phyloP scores from a whole-genome alignment of 2,113 vertebrate species.

The Equus quagga region DNA sequence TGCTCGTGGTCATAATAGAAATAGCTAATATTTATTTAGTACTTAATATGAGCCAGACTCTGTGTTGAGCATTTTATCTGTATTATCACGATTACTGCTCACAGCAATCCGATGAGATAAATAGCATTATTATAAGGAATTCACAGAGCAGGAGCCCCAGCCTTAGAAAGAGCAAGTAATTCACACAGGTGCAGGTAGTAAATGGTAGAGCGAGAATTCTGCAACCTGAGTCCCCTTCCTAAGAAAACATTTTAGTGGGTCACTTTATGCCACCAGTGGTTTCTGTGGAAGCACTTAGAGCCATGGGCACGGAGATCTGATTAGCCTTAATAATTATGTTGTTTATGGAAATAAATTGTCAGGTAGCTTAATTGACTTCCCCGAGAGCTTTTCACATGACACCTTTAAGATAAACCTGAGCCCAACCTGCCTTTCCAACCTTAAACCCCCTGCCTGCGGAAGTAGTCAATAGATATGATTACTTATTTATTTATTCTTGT shows the following conservation, averaged over 20 bases:
- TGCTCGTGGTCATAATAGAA: neutral
- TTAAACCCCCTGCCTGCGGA: neutral
- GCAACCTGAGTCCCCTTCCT: neutral
- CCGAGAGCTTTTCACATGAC: neutral
- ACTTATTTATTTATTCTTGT: neutral
- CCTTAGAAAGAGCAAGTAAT: neutral
- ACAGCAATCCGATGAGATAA: neutral
- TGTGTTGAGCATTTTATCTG: neutral
- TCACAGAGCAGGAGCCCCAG: neutral
- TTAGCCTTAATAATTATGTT: conserved; percentile 4
- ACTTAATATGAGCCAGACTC: neutral
- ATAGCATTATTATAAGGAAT: neutral
- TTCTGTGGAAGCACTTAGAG: neutral
- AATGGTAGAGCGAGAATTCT: neutral
- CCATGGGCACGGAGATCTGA: neutral
- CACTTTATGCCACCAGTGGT: neutral
- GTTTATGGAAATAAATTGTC: neutral
- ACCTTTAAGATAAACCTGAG: neutral
- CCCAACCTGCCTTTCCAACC: neutral
- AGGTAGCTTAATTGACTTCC: neutral
- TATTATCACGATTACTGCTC: neutral
- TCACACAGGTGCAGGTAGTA: neutral
- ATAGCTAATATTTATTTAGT: neutral
- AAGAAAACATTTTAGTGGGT: neutral
- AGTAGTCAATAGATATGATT: neutral